These are phyloP conservation scores for Tipula vernalis DNA, from an alignment of 2,888 invertebrate genomes.

Conservation along the genomic window DNA sequence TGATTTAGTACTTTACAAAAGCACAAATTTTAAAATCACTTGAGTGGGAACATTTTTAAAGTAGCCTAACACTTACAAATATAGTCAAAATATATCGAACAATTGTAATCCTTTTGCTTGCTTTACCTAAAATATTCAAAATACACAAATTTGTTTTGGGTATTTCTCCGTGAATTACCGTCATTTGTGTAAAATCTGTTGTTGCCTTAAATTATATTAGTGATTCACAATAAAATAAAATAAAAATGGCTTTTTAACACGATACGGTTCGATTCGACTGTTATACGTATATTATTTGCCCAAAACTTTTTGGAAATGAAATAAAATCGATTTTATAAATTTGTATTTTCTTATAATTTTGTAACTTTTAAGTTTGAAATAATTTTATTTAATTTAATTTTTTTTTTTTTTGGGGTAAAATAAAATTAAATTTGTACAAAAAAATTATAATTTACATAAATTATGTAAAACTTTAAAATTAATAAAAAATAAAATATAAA, in stretches of 20 bases:
- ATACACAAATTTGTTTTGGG: background rate
- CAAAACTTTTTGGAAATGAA: background rate
- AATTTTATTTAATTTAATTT: background rate
- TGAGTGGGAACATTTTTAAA: too few species aligned
- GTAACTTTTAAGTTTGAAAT: background rate
- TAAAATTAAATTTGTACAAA: background rate
- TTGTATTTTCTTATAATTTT: background rate
- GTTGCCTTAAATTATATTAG: background rate
- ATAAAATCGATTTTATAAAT: background rate
- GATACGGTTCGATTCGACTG: background rate
- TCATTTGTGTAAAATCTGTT: background rate
- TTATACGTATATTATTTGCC: background rate
- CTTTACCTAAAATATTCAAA: background rate
- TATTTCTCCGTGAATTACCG: background rate
- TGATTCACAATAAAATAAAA: background rate
- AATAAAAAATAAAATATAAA: background rate
- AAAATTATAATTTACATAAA: background rate
- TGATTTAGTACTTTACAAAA: too few species aligned
- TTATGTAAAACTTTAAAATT: background rate
- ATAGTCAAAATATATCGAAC: too few species aligned
- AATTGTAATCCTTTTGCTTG: background rate
- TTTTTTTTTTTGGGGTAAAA: background rate
- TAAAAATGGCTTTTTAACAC: background rate
- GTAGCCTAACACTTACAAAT: too few species aligned
- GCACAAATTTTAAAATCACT: too few species aligned